phyloP scores from a whole-genome alignment of 1,140 invertebrate genomes.

The Drosophila orosa region DNA sequence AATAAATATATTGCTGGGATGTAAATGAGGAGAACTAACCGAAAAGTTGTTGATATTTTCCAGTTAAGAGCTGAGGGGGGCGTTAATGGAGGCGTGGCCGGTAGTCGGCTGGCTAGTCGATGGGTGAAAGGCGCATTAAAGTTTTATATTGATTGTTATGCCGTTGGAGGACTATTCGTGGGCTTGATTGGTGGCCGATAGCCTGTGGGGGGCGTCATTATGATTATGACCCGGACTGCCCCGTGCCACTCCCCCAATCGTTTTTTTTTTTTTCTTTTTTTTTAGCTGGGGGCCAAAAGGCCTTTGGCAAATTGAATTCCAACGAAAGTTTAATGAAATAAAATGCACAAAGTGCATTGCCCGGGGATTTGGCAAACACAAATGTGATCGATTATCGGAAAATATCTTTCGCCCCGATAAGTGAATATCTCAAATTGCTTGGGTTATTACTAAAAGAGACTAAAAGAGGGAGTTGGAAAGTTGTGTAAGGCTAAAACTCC shows the following conservation, averaged over 20 bases:
- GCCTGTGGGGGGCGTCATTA: conserved; percentile 44
- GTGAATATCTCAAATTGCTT: conserved; percentile 13
- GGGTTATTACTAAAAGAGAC: too few species aligned
- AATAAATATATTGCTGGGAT: conserved; percentile 14
- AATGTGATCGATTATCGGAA: conserved; percentile 42
- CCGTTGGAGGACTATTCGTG: conserved; percentile 40
- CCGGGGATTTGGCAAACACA: conserved; percentile 7
- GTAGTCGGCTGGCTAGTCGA: conserved; percentile 10
- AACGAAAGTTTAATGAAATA: conserved; percentile 50
- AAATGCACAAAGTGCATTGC: conserved; percentile 32
- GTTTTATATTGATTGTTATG: conserved; percentile 73
- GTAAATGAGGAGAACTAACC: conserved; percentile 71
- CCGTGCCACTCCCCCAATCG: conserved; percentile 8
- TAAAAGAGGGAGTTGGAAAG: neutral
- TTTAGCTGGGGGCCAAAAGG: neutral
- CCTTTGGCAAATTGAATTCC: conserved; percentile 53
- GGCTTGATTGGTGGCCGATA: conserved; percentile 45
- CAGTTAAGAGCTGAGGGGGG: conserved; percentile 54
- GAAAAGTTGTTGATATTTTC: conserved; percentile 80
- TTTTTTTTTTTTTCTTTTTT: neutral
- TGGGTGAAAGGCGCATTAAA: conserved; percentile 75
- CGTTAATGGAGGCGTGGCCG: conserved; percentile 33
- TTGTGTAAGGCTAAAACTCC: neutral
- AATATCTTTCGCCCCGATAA: conserved; percentile 27
- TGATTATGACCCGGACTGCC: conserved; percentile 52